Evolutionary conservation across 2,888 invertebrate species (phyloP), one percentile per base, ranked within the genome.

Genomic region (Gerosis bhagava): DNA sequence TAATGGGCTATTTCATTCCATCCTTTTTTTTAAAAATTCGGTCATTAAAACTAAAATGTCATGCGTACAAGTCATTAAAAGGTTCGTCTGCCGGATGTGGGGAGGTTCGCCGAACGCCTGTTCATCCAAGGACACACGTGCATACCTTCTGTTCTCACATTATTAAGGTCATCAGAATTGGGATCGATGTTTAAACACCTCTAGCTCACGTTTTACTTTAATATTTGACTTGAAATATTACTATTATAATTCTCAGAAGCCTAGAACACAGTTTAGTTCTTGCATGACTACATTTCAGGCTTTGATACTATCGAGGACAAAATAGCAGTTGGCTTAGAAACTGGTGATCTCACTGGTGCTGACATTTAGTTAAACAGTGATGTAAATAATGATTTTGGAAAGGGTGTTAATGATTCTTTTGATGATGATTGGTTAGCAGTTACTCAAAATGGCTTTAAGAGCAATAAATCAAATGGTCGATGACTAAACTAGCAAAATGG

Each of bases 91-190:
- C 68, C 81, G 83, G 80, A 84, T 77, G 73, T 68, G 56, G 67
- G 70, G 68, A 66, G 63, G 65, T 59, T 63, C 56, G 63, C 63
- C 35, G 45, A 39, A 13, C 45, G 45, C 11, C 37, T 37, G 65
- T 62, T 65, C 60, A 61, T 65, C 56, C 79, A 82, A 83, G 83
- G 81, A 70, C 77, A 61, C 45, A 15, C 61, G 24, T 31, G 12
- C 19, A 64, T 59, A 67, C 65, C 70, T 64, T 57, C 64, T 68
- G 72, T 78, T 77, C 73, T 69, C 69, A 72, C 67, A 67, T 65
- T 56, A 62, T 67, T 65, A 70, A 70, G 67, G 66, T 66, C 70
- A 65, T 62, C 62, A 53, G 49, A 58, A 58, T 57, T 56, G 50
- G 55, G 59, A 56, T 55, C 59, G 52, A 45, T 37, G 45, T 55